Evolutionary conservation across 2,797 vertebrate genomes (phyloP).

Genomic region (Prunella strophiata): DNA sequence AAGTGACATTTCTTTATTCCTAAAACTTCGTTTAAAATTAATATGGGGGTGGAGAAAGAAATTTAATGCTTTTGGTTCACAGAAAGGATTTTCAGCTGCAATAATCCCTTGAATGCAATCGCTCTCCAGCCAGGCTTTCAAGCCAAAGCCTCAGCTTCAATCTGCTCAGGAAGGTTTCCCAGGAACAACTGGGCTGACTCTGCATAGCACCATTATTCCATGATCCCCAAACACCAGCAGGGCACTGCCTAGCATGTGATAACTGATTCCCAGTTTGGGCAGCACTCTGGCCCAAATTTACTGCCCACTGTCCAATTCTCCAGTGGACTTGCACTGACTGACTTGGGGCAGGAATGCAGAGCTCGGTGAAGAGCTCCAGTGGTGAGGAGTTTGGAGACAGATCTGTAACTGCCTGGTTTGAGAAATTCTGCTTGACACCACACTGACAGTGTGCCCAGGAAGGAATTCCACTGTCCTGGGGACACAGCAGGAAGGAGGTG

Average conservation of each 20-base stretch:
- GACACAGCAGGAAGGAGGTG: no score
- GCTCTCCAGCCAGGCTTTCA: not conserved
- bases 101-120: not conserved
- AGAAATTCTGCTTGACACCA: no score
- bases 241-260: no score
- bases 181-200: not conserved
- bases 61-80: not conserved
- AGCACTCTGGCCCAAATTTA: not conserved
- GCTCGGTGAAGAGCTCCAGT: not conserved
- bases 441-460: no score
- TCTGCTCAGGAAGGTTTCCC: not conserved
- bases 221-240: not conserved
- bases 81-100: not conserved
- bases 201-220: not conserved
- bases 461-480: no score
- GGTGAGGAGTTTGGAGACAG: not conserved
- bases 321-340: not conserved
- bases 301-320: not conserved
- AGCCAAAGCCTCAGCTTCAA: not conserved
- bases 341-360: not conserved
- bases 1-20: not conserved
- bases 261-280: not conserved
- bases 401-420: no score
- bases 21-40: not conserved
- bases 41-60: not conserved